phyloP scores from a whole-genome alignment of 2,888 invertebrate genomes.

The Polymixis flavicincta region DNA sequence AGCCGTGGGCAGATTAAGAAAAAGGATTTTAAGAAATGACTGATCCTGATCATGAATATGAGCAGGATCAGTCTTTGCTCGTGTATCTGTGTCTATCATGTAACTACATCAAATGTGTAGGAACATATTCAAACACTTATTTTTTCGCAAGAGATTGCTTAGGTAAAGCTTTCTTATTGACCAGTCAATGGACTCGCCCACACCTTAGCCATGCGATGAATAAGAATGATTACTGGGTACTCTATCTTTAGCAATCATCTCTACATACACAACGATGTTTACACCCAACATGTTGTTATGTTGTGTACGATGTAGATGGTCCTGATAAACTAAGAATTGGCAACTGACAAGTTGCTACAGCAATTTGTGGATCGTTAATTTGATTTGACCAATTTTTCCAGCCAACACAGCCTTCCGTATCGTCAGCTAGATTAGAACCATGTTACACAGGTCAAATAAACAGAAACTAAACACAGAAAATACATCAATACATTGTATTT shows the following conservation, averaged over 20 bases:
- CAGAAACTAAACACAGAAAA: background rate
- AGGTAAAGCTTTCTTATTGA: background rate
- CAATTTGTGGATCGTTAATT: constrained; percentile 6
- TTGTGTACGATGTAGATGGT: constrained; percentile 1
- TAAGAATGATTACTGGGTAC: constrained; percentile 18
- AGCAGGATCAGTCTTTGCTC: background rate
- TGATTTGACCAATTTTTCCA: background rate
- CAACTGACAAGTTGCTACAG: background rate
- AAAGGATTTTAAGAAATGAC: background rate
- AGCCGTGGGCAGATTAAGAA: too few species aligned
- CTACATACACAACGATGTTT: background rate
- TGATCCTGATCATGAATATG: background rate
- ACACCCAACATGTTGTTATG: background rate
- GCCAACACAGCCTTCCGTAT: constrained; percentile 5
- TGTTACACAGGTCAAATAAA: constrained; percentile 14
- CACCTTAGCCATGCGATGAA: constrained; percentile 27
- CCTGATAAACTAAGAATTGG: background rate
- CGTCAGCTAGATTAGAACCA: constrained; percentile 4
- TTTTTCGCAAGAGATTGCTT: constrained; percentile 11
- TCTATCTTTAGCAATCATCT: constrained; percentile 22
- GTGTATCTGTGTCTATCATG: background rate
- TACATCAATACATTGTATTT: background rate
- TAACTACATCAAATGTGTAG: background rate
- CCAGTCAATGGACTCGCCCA: constrained; percentile 28
- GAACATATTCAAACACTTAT: background rate